Base-by-base conservation (phyloP, 2,113 vertebrate species). In the Laticauda laticaudata region DNA sequence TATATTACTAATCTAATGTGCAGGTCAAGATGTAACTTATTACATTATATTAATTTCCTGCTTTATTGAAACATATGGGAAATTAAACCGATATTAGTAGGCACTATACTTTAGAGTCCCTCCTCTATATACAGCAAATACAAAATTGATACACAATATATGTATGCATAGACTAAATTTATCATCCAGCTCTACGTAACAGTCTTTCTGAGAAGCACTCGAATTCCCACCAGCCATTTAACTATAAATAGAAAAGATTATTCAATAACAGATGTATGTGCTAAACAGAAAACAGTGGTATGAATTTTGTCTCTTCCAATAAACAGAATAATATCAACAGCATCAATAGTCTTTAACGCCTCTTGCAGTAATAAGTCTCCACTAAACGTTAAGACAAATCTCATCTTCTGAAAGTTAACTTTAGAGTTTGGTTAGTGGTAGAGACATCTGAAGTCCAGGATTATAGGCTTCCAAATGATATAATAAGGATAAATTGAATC, bases 321-420 rank as follows among this genome's bases (percentile, higher is more conserved):
- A 59, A 89, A 18, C 4, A 11, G 14, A 86, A 51, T 12, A 86
- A 87, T 23, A 48, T 23, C 45, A 87, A 24, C 23, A 69, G 2
- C 20, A 86, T 26, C 21, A 87, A 51, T 23, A 51, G 23, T 45
- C 11, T 57, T 12, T 53, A 23, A 54, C 18, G 1, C 18, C 54
- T 14, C 2, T 56, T 29, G 26, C 20, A 26, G 2, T 59, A 54
- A n/a, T 15, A 86, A 29, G 11, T 86, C 39, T 57, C 23, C 53
- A 86, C 12, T 12, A 88, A 54, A 55, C n/a, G 21, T 23, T 91
- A n/a, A 39, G n/a, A 69, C n/a, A 43, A 86, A 45, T 24, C 86
- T 10, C 54, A 48, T 87, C 5, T 92, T 92, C 43, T 34, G 9
- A 87, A 91, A 92, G 55, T 92, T 87, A 87, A 91, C 24, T 59